Base-by-base conservation (phyloP, 2,888 invertebrate genomes). In the Exephanes ischioxanthus region DNA sequence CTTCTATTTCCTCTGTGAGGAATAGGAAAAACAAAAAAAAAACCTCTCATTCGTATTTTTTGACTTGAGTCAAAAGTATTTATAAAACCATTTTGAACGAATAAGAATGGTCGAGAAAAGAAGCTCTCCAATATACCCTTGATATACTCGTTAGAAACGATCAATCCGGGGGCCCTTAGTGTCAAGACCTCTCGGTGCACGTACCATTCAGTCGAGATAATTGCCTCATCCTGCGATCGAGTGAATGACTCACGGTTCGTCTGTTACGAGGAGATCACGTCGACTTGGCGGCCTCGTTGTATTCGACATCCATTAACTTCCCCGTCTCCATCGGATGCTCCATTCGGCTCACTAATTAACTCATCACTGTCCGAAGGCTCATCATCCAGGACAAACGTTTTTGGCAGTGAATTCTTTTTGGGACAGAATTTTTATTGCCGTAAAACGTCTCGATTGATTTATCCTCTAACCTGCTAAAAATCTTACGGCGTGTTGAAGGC, bases 171-270 rank as follows among this genome's bases (percentile, higher is more conserved):
- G 76, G 76, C 79, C 80, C 78, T 81, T 63, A 76, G 68, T 85
- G 89, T 90, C 90, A 87, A 90, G 92, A 89, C 90, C 91, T 90
- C 90, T 91, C 89, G 89, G 70, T 79, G 55, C 78, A 90, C 87
- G 88, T 87, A 89, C 89, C 85, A 91, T 90, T 90, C 90, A 89
- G 83, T 84, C 88, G 87, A 89, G 88, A 89, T 92, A 92, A 93
- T 93, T 92, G 91, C 90, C 88, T 89, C 90, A 90, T 91, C 91
- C 91, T 90, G 90, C 87, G 87, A 79, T 85, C 76, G 75, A 83
- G 75, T 51, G 66, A 89, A 87, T 91, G 91, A 92, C 88, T 90
- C 90, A 90, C 86, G 84, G 83, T 83, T 84, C 82, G 80, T 78
- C 78, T 87, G 89, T 90, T 51, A 66, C 63, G 33, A 30, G 51